Evolutionary conservation across 2,888 invertebrate species (phyloP).

Genomic region (Pedicia rivosa): DNA sequence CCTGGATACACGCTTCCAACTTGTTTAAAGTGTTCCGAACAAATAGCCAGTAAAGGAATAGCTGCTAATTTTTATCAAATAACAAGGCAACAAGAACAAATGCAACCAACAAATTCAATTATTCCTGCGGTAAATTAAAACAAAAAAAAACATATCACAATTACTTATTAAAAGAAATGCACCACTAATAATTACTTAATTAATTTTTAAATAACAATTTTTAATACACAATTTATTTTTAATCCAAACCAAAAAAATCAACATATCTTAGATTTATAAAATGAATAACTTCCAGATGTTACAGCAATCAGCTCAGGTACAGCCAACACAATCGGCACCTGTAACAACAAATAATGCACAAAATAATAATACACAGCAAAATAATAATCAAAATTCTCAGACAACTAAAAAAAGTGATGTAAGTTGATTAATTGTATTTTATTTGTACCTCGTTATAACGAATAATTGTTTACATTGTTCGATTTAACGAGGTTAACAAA

Average conservation of each 20-base stretch:
- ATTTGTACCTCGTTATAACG: too few species aligned
- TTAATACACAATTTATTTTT: too few species aligned
- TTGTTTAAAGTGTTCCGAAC: constrained; percentile 31
- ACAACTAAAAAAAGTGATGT: constrained; percentile 1
- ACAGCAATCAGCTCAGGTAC: constrained; percentile 3
- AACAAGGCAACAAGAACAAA: constrained; percentile 15
- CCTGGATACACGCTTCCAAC: constrained; percentile 31
- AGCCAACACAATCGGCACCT: constrained; percentile 6
- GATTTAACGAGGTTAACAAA: not conserved
- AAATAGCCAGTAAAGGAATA: constrained; percentile 26
- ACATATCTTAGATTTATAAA: too few species aligned
- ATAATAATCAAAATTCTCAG: not conserved
- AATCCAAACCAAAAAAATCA: too few species aligned
- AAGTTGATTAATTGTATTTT: not conserved
- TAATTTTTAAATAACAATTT: too few species aligned
- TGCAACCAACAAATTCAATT: constrained; percentile 13
- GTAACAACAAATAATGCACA: constrained; percentile 7
- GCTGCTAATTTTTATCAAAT: constrained; percentile 23
- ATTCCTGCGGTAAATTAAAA: constrained; percentile 10
- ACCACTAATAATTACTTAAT: too few species aligned
- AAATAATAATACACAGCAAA: not conserved
- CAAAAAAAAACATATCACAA: too few species aligned
- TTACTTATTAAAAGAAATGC: too few species aligned
- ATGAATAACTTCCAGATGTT: constrained; percentile 4
- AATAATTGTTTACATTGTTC: too few species aligned